Percentiles rank a stretch among this genome's conserved stretches.
Evolutionary conservation across 2,797 vertebrate genomes (phyloP).

Genomic region (Xenentodon cancila): DNA sequence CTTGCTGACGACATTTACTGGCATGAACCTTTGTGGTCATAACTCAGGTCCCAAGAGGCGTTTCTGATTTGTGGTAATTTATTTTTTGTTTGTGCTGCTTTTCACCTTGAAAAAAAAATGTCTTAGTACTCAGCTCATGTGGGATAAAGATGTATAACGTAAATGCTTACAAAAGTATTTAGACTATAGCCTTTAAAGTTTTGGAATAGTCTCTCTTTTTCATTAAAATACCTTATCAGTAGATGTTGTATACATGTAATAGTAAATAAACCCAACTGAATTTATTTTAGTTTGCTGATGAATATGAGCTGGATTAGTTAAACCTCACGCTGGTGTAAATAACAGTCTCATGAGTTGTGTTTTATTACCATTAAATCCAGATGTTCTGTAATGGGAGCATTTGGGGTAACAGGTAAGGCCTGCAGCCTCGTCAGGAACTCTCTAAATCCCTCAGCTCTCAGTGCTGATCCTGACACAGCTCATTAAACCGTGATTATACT

Average conservation of each 20-base stretch:
- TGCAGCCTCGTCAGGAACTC: constrained; percentile 58
- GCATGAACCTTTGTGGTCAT: too few species aligned
- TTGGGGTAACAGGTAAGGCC: constrained; percentile 73
- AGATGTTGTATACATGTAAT: neutral
- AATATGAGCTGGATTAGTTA: constrained; percentile 32
- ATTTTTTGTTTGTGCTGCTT: too few species aligned
- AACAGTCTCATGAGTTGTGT: constrained; percentile 59
- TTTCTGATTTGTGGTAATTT: too few species aligned
- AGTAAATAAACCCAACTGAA: constrained; percentile 18
- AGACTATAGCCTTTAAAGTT: too few species aligned
- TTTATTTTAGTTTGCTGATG: constrained; percentile 29
- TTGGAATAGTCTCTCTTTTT: too few species aligned
- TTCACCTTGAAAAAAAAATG: too few species aligned
- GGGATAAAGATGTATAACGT: too few species aligned
- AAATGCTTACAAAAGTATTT: too few species aligned
- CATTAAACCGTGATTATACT: constrained; percentile 74
- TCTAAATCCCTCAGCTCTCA: constrained; percentile 60
- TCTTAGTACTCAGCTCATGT: too few species aligned
- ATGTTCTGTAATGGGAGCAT: constrained; percentile 73
- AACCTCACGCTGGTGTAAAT: constrained; percentile 41
- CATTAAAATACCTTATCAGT: too few species aligned
- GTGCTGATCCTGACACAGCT: constrained; percentile 68
- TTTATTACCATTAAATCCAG: constrained; percentile 78
- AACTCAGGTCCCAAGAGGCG: too few species aligned
- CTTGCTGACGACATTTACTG: too few species aligned